A percentile compares a stretch with the other conserved stretches of the same genome.
These are phyloP conservation scores for Priocnemis perturbator DNA, from an alignment of 2,888 invertebrate genomes.

Conservation along the genomic window DNA sequence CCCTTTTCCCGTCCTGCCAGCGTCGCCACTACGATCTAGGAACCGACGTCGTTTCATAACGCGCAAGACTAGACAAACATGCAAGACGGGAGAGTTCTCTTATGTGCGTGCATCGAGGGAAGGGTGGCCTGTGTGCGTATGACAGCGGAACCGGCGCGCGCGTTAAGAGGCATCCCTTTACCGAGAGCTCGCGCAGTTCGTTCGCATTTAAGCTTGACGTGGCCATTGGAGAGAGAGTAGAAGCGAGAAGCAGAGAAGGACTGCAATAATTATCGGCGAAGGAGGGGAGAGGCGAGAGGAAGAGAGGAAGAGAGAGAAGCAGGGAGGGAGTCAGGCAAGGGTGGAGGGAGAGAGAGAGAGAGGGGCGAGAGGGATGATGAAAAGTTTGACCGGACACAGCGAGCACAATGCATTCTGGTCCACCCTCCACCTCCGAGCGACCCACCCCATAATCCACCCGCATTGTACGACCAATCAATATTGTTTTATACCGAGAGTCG, in stretches of 20 bases:
- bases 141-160: too few relatives aligned
- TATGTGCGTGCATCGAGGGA: not conserved
- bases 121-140: too few relatives aligned
- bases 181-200: too few relatives aligned
- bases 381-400: slow-evolving; percentile 61
- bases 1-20: slow-evolving; percentile 2
- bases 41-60: slow-evolving; percentile 55
- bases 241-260: slow-evolving; percentile 57
- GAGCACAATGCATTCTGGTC: slow-evolving; percentile 70
- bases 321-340: slow-evolving; percentile 40
- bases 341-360: slow-evolving; percentile 31
- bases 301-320: slow-evolving; percentile 40
- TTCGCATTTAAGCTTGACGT: slow-evolving; percentile 47
- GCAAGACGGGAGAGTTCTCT: too few relatives aligned
- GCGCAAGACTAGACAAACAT: slow-evolving; percentile 13
- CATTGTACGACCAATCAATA: slow-evolving; percentile 72
- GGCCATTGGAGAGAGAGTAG: slow-evolving; percentile 46
- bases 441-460: slow-evolving; percentile 69
- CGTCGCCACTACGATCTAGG: too few relatives aligned
- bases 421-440: slow-evolving; percentile 57
- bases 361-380: slow-evolving; percentile 52
- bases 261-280: slow-evolving; percentile 69
- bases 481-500: slow-evolving; percentile 68
- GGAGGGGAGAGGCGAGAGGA: slow-evolving; percentile 38
- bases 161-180: too few relatives aligned